Evolutionary conservation across 2,113 vertebrate species (phyloP), one percentile per base, ranked within the genome.

Genomic region (Mormoops blainvillei): DNA sequence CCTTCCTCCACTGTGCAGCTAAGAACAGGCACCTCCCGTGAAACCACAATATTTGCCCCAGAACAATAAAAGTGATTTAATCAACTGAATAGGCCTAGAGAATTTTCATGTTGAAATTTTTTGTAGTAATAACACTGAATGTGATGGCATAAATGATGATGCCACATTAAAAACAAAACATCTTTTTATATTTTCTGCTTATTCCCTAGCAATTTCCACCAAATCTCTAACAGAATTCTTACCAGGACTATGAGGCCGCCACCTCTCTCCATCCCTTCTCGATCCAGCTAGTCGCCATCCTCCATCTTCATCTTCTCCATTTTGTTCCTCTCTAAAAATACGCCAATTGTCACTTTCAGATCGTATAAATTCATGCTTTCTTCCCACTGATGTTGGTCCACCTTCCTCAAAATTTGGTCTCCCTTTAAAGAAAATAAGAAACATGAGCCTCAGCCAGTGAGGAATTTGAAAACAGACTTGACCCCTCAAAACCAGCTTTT

Each of bases 291-390:
- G 98, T 80, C 99, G 97, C 99, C 99, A 99, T 87, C 99, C 99
- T 98, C 99, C 99, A 81, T 99, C 99, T 97, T 99, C 99, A 78
- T 99, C 99, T 98, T 99, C 99, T 97, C 99, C 99, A 31, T 99
- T 99, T 95, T 99, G 99, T 83, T 99, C 99, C 92, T 99, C 99
- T 78, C 99, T 99, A 97, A 99, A 98, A 94, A 99, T 98, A 61
- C 99, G 99, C 99, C 99, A 99, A 97, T 99, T 99, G 98, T 99
- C 99, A 96, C 99, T 99, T 98, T 99, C 99, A 76, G 99, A 99
- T 45, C 99, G 99, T n/a, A 99, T 99, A 98, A 99, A 99, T 91
- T 99, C 99, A 19, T 99, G 99, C 97, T 99, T 99, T 98, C 99
- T 99, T 19, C 98, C 99, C 0, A 99, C 65, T 19, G 98, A 96